A percentile compares a stretch with the other conserved stretches of the same genome.
Evolutionary conservation across 2,797 vertebrate genomes (phyloP).

Genomic region (Melanotaenia boesemani): DNA sequence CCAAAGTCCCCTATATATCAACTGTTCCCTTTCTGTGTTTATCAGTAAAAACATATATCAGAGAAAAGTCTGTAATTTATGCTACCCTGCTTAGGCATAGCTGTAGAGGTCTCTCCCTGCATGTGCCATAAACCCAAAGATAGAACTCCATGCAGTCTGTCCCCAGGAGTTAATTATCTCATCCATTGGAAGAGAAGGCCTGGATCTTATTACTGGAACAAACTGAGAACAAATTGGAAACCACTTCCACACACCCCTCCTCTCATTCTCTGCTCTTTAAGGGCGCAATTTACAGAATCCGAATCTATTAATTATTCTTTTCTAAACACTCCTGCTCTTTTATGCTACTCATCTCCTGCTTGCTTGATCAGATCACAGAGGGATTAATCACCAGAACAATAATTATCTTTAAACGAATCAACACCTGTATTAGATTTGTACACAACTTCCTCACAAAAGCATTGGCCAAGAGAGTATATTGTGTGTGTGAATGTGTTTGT

Average conservation of each 20-base stretch:
- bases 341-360: conserved; percentile 59
- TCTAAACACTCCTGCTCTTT: conserved; percentile 54
- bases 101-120: conserved; percentile 54
- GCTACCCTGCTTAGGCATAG: conserved; percentile 53
- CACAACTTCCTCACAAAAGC: conserved; percentile 55
- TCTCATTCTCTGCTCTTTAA: conserved; percentile 67
- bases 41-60: conserved; percentile 71
- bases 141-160: conserved; percentile 70
- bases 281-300: conserved; percentile 67
- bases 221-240: conserved; percentile 87
- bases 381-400: conserved; percentile 77
- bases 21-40: conserved; percentile 44
- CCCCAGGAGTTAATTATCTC: conserved; percentile 85
- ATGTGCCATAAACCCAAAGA: conserved; percentile 74
- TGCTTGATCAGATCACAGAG: conserved; percentile 69
- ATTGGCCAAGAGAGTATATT: conserved; percentile 58
- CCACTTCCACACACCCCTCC: conserved; percentile 67
- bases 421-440: conserved; percentile 67
- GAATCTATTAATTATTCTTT: conserved; percentile 78
- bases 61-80: conserved; percentile 65
- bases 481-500: conserved; percentile 28
- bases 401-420: conserved; percentile 79
- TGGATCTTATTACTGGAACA: conserved; percentile 87
- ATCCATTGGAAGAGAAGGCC: conserved; percentile 79
- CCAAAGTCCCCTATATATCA: conserved; percentile 5